A percentile compares a stretch with the other conserved stretches of the same genome.
Conservation (phyloP, 2,113 vertebrate species). For the Epinephelus lanceolatus region DNA sequence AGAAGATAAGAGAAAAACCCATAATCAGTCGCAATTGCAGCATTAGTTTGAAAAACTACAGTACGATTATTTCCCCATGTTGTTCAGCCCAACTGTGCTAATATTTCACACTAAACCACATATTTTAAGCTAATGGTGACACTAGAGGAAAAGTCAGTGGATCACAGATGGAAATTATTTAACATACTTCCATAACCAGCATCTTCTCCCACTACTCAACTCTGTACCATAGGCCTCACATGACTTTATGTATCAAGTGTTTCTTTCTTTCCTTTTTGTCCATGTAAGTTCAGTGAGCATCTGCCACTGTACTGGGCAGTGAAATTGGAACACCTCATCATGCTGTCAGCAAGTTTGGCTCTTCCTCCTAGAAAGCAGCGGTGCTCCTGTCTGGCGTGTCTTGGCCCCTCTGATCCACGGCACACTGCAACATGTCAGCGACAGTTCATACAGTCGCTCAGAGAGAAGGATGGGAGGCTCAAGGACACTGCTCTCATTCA, state of each 20-base stretch:
- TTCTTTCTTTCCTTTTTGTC: background rate
- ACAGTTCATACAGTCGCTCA: slow-evolving; percentile 27
- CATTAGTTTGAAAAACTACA: too few relatives aligned
- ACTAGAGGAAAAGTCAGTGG: background rate
- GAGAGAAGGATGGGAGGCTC: slow-evolving; percentile 27
- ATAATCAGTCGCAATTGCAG: too few relatives aligned
- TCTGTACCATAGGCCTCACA: background rate
- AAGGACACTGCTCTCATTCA: slow-evolving; percentile 51
- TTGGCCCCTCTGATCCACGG: slow-evolving; percentile 6
- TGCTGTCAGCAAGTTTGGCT: slow-evolving; percentile 28
- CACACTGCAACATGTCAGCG: slow-evolving; percentile 27
- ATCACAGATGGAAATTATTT: background rate
- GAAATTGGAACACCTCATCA: background rate
- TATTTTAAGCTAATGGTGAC: background rate
- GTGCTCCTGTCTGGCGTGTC: background rate
- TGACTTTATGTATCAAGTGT: background rate
- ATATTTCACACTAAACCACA: background rate
- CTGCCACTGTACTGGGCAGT: background rate
- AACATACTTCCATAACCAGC: background rate
- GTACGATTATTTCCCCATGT: too few relatives aligned
- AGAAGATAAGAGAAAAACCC: too few relatives aligned
- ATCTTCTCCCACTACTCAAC: fast-evolving
- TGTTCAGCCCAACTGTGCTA: background rate
- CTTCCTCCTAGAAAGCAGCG: slow-evolving; percentile 20
- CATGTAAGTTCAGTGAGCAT: background rate